These are phyloP conservation scores for Anguilla obscura DNA, from an alignment of 2,797 vertebrate species.

Conservation along the genomic window DNA sequence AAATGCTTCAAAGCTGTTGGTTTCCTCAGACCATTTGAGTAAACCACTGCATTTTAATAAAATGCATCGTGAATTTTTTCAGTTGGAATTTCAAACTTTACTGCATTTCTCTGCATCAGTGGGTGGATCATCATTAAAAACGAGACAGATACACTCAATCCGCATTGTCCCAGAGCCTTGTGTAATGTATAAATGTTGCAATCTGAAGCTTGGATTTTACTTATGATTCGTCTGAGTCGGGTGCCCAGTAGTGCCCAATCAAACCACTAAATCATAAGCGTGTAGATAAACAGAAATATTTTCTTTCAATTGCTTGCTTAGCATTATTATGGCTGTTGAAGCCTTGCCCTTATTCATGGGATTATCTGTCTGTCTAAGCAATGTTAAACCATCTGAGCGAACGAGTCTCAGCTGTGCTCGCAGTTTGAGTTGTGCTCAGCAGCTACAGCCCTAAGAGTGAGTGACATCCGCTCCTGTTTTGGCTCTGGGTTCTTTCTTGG, in stretches of 20 bases:
- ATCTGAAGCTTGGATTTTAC: not conserved
- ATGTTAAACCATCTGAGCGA: not conserved
- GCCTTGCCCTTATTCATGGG: not conserved
- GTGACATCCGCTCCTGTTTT: not conserved
- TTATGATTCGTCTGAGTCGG: no score
- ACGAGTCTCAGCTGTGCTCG: not conserved
- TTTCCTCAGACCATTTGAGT: not conserved
- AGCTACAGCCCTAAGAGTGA: not conserved
- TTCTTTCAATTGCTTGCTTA: not conserved
- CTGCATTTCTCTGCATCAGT: not conserved
- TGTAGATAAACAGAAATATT: not conserved
- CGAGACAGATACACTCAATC: not conserved
- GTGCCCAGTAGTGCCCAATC: not conserved
- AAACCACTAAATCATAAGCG: not conserved
- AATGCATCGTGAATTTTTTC: not conserved
- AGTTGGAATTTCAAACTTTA: not conserved
- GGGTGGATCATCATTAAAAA: not conserved
- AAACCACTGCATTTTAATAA: not conserved
- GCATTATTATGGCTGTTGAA: not conserved
- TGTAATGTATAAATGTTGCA: not conserved
- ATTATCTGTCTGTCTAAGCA: not conserved
- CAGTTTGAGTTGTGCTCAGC: not conserved
- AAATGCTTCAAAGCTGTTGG: not conserved
- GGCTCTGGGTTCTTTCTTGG: conserved; percentile 37
- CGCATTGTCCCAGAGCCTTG: not conserved